These are phyloP conservation scores for Sinopyrophorus schimmeli DNA, from an alignment of 2,888 invertebrate species.

Conservation along the genomic window DNA sequence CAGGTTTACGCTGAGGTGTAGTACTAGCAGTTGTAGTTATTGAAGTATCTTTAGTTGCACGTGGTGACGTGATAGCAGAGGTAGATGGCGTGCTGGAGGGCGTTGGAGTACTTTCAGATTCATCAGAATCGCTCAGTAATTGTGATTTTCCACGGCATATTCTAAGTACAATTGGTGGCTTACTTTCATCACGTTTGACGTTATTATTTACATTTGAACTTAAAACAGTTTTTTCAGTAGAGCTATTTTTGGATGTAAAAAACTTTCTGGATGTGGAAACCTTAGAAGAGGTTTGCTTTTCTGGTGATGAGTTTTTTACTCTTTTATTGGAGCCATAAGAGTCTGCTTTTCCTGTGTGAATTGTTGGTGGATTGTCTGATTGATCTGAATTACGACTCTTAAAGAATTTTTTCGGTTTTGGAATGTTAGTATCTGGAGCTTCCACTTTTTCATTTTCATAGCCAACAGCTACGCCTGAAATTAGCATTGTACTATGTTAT, in stretches of 20 bases:
- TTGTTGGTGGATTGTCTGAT: conserved; percentile 53
- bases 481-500: conserved; percentile 2
- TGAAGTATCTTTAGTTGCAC: conserved; percentile 45
- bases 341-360: conserved; percentile 41
- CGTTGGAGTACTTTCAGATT: conserved; percentile 56
- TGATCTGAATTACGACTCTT: conserved; percentile 78
- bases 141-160: conserved; percentile 77
- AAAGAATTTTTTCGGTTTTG: conserved; percentile 87
- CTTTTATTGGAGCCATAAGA: conserved; percentile 26
- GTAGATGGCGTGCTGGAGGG: conserved; percentile 62
- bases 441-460: conserved; percentile 47
- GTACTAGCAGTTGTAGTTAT: too few species aligned
- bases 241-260: conserved; percentile 49
- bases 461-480: conserved; percentile 57
- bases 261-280: conserved; percentile 45
- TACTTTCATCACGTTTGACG: conserved; percentile 42
- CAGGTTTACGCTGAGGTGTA: conserved; percentile 39
- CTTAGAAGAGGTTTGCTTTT: conserved; percentile 46
- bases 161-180: conserved; percentile 82
- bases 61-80: conserved; percentile 54
- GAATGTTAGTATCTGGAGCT: conserved; percentile 52
- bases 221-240: conserved; percentile 48
- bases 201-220: conserved; percentile 48
- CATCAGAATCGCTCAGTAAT: conserved; percentile 56
- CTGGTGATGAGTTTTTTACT: conserved; percentile 48